Conservation (phyloP, 2,113 vertebrate genomes). For the Osmerus mordax region DNA sequence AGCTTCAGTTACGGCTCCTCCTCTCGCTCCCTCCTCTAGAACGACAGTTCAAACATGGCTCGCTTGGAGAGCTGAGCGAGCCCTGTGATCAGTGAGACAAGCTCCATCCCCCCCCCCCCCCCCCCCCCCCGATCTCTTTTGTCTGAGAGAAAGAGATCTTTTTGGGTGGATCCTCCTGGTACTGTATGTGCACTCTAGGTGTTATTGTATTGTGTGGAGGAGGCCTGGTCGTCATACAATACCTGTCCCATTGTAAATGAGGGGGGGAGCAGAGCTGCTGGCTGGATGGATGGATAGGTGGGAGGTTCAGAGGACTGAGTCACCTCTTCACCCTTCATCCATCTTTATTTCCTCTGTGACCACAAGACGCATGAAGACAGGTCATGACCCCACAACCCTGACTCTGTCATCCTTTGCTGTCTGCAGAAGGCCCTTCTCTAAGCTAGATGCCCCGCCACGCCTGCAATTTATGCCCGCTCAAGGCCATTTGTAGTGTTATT, state of each 20-base stretch:
- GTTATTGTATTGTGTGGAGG: too few species aligned
- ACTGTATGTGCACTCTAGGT: too few species aligned
- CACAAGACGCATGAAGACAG: slow-evolving; percentile 34
- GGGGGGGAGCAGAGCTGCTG: neutral
- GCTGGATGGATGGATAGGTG: slow-evolving; percentile 14
- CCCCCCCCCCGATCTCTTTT: too few species aligned
- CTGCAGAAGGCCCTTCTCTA: neutral
- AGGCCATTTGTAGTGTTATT: slow-evolving; percentile 38
- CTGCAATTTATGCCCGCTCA: slow-evolving; percentile 40
- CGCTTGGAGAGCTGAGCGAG: slow-evolving; percentile 21
- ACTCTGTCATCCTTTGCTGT: slow-evolving; percentile 36
- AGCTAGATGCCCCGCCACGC: too few species aligned
- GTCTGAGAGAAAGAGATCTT: too few species aligned
- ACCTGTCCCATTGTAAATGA: slow-evolving; percentile 2
- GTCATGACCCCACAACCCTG: slow-evolving; percentile 37
- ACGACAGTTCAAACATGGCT: slow-evolving; percentile 17
- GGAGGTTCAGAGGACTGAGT: slow-evolving; percentile 18
- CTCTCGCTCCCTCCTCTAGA: neutral
- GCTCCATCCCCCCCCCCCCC: too few species aligned
- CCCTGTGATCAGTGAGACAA: neutral
- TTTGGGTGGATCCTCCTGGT: too few species aligned
- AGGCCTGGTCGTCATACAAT: neutral
- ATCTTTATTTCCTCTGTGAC: slow-evolving; percentile 42
- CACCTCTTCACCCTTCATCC: slow-evolving; percentile 34
- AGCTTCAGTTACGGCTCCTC: slow-evolving; percentile 39